Evolutionary conservation across 2,888 invertebrate genomes (phyloP).

Genomic region (Onthophagus sagittarius): DNA sequence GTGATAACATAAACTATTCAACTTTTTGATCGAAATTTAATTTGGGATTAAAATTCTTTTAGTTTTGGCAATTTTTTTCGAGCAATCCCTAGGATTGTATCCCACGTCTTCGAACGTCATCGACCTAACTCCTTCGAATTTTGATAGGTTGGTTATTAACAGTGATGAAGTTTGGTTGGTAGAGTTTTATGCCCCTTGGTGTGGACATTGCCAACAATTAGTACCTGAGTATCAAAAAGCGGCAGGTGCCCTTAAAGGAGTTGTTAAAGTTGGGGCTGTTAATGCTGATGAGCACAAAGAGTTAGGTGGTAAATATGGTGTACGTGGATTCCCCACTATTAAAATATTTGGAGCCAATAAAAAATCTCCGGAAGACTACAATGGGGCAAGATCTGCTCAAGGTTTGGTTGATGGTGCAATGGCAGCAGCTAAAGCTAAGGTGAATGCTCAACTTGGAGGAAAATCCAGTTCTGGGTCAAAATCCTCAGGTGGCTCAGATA

Average conservation of each 20-base stretch:
- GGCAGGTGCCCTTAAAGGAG: constrained; percentile 88
- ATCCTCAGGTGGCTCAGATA: constrained; percentile 39
- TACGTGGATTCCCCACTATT: constrained; percentile 92
- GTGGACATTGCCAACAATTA: constrained; percentile 84
- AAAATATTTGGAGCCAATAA: constrained; percentile 90
- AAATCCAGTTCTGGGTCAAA: constrained; percentile 40
- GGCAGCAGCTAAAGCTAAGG: constrained; percentile 72
- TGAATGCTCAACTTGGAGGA: constrained; percentile 65
- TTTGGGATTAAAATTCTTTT: not conserved
- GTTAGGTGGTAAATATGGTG: constrained; percentile 73
- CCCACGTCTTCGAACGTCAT: constrained; percentile 73
- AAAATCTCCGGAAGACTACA: constrained; percentile 76
- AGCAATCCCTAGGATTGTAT: constrained; percentile 55
- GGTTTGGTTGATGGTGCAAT: constrained; percentile 82
- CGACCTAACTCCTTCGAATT: constrained; percentile 82
- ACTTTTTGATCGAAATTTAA: not conserved
- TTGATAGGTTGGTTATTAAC: constrained; percentile 76
- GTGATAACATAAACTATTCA: constrained; percentile 4
- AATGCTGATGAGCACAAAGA: constrained; percentile 88
- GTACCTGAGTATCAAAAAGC: constrained; percentile 93
- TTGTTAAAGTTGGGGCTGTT: constrained; percentile 91
- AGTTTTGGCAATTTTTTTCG: constrained; percentile 30
- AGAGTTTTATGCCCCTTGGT: constrained; percentile 97
- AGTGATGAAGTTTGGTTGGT: constrained; percentile 91
- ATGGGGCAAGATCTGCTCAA: constrained; percentile 80